Evolutionary conservation across 2,797 vertebrate genomes (phyloP).

Genomic region (Gallirallus australis): DNA sequence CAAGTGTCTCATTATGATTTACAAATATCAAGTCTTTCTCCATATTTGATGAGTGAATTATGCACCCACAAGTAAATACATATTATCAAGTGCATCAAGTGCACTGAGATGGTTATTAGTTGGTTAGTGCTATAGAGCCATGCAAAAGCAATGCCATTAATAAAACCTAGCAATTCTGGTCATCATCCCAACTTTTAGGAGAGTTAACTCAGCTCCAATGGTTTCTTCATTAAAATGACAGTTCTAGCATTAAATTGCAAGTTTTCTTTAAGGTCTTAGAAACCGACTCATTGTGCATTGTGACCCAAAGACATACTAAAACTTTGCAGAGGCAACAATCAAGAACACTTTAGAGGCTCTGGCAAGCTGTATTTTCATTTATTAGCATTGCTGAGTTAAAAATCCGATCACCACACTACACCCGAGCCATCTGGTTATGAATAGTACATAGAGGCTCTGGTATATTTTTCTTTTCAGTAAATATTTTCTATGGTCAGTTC

Average conservation of each 20-base stretch:
- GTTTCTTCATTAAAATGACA: neutral
- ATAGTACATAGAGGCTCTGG: neutral
- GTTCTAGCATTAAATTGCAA: neutral
- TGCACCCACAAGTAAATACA: neutral
- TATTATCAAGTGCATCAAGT: neutral
- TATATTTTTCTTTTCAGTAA: conserved; percentile 25
- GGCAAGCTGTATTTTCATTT: neutral
- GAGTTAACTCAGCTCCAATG: neutral
- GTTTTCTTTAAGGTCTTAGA: neutral
- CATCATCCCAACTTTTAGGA: neutral
- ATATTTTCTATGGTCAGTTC: conserved; percentile 33
- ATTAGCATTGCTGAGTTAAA: neutral
- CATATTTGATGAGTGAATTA: neutral
- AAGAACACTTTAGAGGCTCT: neutral
- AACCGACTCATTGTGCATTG: neutral
- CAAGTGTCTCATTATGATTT: neutral
- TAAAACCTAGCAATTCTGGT: neutral
- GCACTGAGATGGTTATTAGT: neutral
- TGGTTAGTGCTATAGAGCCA: neutral
- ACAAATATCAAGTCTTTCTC: neutral
- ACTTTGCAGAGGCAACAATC: neutral
- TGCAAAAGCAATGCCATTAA: neutral
- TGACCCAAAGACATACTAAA: neutral
- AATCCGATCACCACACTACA: neutral
- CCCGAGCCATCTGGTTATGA: neutral